Evolutionary conservation across 2,113 vertebrate genomes (phyloP).

Genomic region (Nycticryphes semicollaris): DNA sequence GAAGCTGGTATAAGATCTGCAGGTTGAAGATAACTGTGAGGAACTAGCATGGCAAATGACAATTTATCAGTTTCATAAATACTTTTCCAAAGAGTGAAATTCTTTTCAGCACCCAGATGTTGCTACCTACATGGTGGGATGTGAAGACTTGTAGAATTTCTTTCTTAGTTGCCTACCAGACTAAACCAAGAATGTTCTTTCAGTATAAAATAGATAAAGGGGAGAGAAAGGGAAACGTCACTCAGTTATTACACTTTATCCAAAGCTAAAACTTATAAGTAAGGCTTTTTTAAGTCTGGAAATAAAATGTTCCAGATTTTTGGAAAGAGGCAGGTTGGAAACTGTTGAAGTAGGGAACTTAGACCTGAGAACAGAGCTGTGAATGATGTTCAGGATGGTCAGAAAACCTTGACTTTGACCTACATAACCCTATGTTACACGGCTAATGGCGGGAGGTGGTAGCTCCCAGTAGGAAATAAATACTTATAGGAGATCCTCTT

Average conservation of each 20-base stretch:
- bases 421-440: rapidly evolving
- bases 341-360: neutral
- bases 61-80: neutral
- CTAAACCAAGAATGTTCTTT: neutral
- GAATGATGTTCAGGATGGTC: neutral
- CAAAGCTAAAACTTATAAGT: no score
- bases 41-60: neutral
- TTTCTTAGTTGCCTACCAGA: neutral
- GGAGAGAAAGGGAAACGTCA: neutral
- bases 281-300: neutral
- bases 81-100: neutral
- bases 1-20: neutral
- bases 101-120: neutral
- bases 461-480: neutral
- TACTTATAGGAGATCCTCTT: neutral
- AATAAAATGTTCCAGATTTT: neutral
- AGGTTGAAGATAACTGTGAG: neutral
- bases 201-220: neutral
- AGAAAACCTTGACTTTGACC: neutral
- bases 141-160: neutral
- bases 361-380: neutral
- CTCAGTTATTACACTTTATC: neutral
- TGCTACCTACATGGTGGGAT: neutral
- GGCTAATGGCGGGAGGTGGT: neutral
- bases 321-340: neutral